A percentile compares a stretch with the other conserved stretches of the same genome.
Evolutionary conservation across 35 echinoderm and acorn worm genomes (phyloP).

Genomic region (Heliocidaris tuberculata): DNA sequence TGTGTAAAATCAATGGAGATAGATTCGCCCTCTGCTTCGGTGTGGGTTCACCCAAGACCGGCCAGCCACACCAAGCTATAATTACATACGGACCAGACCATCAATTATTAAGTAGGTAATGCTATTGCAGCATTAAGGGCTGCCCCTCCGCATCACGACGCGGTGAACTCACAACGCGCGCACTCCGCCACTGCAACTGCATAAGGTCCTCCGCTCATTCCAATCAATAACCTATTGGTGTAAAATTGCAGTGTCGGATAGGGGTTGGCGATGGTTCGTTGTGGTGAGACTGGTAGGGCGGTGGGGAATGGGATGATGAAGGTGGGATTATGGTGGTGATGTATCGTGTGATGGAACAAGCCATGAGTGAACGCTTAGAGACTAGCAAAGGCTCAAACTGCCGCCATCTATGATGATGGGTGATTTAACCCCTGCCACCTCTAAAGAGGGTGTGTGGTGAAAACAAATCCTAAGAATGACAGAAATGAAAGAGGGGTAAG

Average conservation of each 20-base stretch:
- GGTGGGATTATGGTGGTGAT: slow-evolving; percentile 9
- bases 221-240: neutral
- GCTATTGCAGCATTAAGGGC: slow-evolving; percentile 27
- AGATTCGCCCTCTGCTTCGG: slow-evolving; percentile 17
- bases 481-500: neutral
- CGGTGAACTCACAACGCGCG: neutral
- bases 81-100: slow-evolving; percentile 41
- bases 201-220: neutral
- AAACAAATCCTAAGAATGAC: neutral
- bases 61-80: slow-evolving; percentile 38
- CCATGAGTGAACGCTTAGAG: neutral
- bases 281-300: neutral
- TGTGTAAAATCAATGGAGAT: slow-evolving; percentile 31
- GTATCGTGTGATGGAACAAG: slow-evolving; percentile 28
- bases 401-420: neutral
- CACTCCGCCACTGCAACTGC: neutral
- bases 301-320: neutral
- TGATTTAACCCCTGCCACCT: neutral
- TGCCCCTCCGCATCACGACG: neutral
- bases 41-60: neutral
- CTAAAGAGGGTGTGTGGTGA: neutral
- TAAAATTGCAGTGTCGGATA: neutral
- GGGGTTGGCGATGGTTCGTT: neutral
- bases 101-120: slow-evolving; percentile 32
- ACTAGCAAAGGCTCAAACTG: neutral